Base-by-base conservation (phyloP, 2,797 vertebrate genomes). In the Threskiornis aethiopicus region DNA sequence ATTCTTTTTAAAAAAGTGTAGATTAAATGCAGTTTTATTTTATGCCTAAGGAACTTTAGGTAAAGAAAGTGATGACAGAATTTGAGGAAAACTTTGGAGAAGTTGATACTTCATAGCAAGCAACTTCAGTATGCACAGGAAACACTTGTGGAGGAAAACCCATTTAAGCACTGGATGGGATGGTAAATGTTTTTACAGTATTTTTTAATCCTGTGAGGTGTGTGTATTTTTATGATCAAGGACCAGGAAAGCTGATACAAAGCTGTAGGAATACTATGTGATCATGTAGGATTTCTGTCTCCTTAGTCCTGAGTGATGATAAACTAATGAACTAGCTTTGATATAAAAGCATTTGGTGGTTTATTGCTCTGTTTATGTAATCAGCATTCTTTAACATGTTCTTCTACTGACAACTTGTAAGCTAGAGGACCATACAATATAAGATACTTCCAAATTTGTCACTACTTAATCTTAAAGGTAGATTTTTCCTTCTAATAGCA, bases 241-340 rank as follows among this genome's bases (percentile, higher is more conserved):
- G 64, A 70, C 14, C 7, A 62, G 49, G 24, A 85, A 84, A 91
- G 29, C 39, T 89, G 75, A 73, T 46, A 71, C 33, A 88, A 95
- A 67, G 61, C 77, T 95, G 79, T 93, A 90, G 76, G 61, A 80
- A 39, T 91, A 85, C 78, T 75, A 90, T 92, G 59, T 51, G 87
- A 71, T 86, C 66, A 57, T 83, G 61, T 95, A 96, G 96, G 85
- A 88, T 91, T 97, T 96, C 64, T 96, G n/a, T 76, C 71, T 73
- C 95, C 96, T 90, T 91, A 92, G 51, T 93, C 75, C 83, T 89
- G 82, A 73, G 49, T 93, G 71, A 76, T 95, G 86, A 66, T 46
- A 93, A 94, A 80, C 73, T 81, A 80, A 49, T 73, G 89, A 96
- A 94, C 16, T 79, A 41, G 31, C 16, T 89, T 66, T 66, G 47